phyloP scores from a whole-genome alignment of 2,888 invertebrate species.

The Plemyria rubiginata region DNA sequence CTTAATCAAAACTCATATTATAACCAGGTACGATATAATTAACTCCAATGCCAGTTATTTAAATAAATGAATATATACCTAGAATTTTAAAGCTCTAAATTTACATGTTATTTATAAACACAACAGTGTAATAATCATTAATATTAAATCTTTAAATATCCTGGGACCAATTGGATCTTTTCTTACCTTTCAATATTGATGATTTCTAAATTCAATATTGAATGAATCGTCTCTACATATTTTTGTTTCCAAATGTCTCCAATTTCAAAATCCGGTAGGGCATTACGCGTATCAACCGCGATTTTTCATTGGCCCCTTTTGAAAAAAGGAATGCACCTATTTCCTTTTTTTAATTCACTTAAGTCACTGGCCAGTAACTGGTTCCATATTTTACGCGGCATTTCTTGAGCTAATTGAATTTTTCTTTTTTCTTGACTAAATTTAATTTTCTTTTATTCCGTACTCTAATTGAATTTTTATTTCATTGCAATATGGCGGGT shows the following conservation, averaged over 20 bases:
- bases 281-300: conserved; percentile 65
- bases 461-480: conserved; percentile 27
- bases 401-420: conserved; percentile 35
- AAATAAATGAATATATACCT: too few species aligned
- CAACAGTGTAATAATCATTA: too few species aligned
- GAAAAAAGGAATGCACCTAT: conserved; percentile 57
- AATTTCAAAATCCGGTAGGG: conserved; percentile 78
- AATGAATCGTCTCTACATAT: background rate
- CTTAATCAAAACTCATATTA: too few species aligned
- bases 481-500: conserved; percentile 28
- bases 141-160: too few species aligned
- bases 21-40: too few species aligned
- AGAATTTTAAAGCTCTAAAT: too few species aligned
- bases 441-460: background rate
- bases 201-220: background rate
- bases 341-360: conserved; percentile 51
- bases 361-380: conserved; percentile 49
- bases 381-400: conserved; percentile 51
- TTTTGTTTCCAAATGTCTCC: conserved; percentile 46
- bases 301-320: conserved; percentile 75
- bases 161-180: too few species aligned
- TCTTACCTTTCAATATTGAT: too few species aligned
- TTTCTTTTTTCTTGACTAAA: conserved; percentile 25
- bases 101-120: too few species aligned
- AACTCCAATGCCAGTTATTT: too few species aligned